phyloP scores from a whole-genome alignment of 1,140 invertebrate genomes.

The Dreissena rostriformis region DNA sequence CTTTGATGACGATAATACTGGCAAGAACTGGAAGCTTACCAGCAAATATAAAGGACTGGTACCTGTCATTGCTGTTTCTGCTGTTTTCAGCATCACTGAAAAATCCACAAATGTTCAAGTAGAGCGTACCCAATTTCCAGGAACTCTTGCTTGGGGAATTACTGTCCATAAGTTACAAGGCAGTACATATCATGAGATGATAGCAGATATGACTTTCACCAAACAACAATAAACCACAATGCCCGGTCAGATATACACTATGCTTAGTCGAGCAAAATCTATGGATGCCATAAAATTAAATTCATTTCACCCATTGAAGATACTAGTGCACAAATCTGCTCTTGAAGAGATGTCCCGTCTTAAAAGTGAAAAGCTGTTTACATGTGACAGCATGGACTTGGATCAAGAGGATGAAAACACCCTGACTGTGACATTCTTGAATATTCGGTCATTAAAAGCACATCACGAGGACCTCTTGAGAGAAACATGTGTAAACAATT shows the following conservation, averaged over 20 bases:
- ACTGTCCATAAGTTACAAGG: background rate
- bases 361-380: background rate
- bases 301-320: background rate
- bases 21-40: no score
- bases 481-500: background rate
- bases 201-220: slow-evolving; percentile 15
- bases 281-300: background rate
- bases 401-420: background rate
- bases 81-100: background rate
- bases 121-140: slow-evolving; percentile 1
- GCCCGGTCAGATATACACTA: slow-evolving; percentile 19
- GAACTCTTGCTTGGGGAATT: slow-evolving; percentile 11
- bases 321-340: background rate
- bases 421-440: background rate
- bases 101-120: background rate
- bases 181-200: background rate
- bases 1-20: no score
- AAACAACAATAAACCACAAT: slow-evolving; percentile 17
- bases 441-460: background rate
- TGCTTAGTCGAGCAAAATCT: slow-evolving; percentile 16
- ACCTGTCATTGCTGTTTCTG: no score
- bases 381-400: background rate
- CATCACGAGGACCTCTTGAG: background rate
- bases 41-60: no score
- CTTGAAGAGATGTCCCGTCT: slow-evolving; percentile 14